Base-by-base conservation (phyloP, 2,113 vertebrate genomes). In the Chloroceryle aenea region DNA sequence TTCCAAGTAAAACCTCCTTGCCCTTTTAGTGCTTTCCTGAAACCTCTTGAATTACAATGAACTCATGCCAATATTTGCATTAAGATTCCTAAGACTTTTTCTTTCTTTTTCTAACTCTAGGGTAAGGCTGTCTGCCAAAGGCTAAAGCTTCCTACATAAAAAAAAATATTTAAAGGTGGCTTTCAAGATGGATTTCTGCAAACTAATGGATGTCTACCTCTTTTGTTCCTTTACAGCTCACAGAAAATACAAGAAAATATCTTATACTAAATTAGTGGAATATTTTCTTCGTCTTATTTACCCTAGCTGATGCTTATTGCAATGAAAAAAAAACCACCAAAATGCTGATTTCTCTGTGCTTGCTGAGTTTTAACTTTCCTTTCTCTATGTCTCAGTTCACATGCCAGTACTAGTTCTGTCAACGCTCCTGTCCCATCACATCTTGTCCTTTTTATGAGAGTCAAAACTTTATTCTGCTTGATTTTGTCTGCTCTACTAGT, bases 31-130 rank as follows among this genome's bases (percentile, higher is more conserved):
- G 34, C n/a, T 83, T 61, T 47, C 63, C 63, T 74, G 79, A 66
- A 77, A 59, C 59, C 36, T 91, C 76, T 45, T 5, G 14, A 94
- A 82, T 94, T 89, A 90, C 90, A 92, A 77, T 81, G 85, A 96
- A 90, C 17, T 45, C 61, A 18, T 59, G 64, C 61, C 83, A 95
- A 56, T 68, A 95, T 86, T 92, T 88, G 79, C 72, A 88, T 93
- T 93, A 86, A 83, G 68, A 78, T 83, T 93, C 83, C 66, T 92
- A 83, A 67, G 61, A 73, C 52, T 8, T 4, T 67, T 76, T 74
- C 62, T 76, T 91, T 79, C 55, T 59, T 86, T 71, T 87, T 72
- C 43, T 52, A 80, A 22, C 14, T 72, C 63, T 42, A 91, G 59
- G 32, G n/a, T 38, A 80, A 50, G 91, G 75, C 68, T 40, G 15